These are phyloP conservation scores for Dysmachus trigonus DNA, from an alignment of 2,888 invertebrate genomes.

Conservation along the genomic window DNA sequence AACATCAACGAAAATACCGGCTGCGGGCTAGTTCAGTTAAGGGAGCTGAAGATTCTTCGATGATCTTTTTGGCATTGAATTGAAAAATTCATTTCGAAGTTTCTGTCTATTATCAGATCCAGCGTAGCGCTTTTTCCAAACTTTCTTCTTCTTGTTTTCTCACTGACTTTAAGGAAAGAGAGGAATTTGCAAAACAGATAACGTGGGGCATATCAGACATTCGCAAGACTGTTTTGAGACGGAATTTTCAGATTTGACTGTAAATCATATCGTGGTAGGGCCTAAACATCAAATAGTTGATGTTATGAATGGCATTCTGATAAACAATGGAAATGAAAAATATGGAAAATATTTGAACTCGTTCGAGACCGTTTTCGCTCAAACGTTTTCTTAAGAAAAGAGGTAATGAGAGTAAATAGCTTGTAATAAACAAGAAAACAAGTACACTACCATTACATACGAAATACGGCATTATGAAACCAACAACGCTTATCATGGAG, in stretches of 20 bases:
- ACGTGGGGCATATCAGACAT: neutral
- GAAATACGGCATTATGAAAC: too few relatives aligned
- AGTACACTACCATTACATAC: too few relatives aligned
- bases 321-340: neutral
- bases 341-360: neutral
- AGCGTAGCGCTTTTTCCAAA: neutral
- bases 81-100: neutral
- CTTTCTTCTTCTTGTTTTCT: neutral
- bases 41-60: neutral
- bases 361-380: neutral
- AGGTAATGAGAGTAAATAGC: neutral
- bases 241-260: neutral
- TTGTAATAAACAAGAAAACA: neutral
- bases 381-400: neutral
- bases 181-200: neutral
- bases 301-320: neutral
- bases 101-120: neutral
- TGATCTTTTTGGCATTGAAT: neutral
- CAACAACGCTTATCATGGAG: too few relatives aligned
- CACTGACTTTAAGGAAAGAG: neutral
- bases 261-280: neutral
- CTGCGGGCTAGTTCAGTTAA: neutral
- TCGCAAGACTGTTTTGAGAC: neutral
- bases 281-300: neutral
- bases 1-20: neutral